Percentiles rank a stretch among this genome's conserved stretches.
These are phyloP conservation scores for Sprattus sprattus DNA, from an alignment of 2,113 vertebrate genomes.

Conservation along the genomic window DNA sequence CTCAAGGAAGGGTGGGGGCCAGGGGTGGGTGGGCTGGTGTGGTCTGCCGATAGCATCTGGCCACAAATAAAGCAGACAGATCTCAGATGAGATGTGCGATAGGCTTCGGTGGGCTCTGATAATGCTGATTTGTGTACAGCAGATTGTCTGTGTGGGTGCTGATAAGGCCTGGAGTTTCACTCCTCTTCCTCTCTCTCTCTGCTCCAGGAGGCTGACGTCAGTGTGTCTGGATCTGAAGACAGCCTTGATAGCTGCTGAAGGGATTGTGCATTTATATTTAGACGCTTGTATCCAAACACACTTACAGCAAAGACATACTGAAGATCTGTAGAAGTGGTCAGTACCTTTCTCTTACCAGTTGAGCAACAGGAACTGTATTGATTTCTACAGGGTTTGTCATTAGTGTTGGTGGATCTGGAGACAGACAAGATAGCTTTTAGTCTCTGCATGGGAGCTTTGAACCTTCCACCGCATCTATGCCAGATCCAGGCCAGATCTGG, in stretches of 20 bases:
- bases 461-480: neutral
- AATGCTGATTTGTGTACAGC: neutral
- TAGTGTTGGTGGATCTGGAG: too few relatives aligned
- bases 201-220: neutral
- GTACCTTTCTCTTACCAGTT: too few relatives aligned
- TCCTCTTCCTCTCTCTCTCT: too few relatives aligned
- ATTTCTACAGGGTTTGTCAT: too few relatives aligned
- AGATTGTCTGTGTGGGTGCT: neutral
- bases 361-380: too few relatives aligned
- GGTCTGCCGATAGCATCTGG: slow-evolving; percentile 31
- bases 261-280: neutral
- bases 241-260: neutral
- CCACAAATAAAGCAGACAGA: slow-evolving; percentile 20
- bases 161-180: neutral
- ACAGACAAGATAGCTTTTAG: too few relatives aligned
- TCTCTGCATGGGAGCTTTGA: neutral
- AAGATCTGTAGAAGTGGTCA: too few relatives aligned
- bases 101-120: neutral
- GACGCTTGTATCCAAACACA: neutral
- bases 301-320: neutral
- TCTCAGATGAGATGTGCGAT: neutral
- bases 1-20: neutral
- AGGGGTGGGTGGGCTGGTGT: neutral
- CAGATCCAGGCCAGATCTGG: neutral
- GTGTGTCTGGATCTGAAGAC: neutral